Evolutionary conservation across 2,113 vertebrate species (phyloP), one percentile per base, ranked within the genome.

Genomic region (Serinus canaria): DNA sequence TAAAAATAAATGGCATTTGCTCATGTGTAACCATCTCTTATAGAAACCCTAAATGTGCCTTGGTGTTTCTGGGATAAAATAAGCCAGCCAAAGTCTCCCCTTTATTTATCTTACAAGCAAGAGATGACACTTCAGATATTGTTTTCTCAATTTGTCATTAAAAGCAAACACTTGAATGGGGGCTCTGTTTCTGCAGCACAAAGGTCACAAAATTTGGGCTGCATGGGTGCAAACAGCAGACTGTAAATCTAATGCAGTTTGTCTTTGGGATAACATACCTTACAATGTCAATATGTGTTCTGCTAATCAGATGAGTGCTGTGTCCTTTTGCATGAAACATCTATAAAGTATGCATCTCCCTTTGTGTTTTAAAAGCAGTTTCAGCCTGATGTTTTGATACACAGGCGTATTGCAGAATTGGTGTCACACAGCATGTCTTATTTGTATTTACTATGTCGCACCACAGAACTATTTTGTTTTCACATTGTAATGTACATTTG

Each of bases 401-500:
- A 35, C 72, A 84, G 41, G 69, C 10, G 1, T 78, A 74, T 66
- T 95, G 74, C 24, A 83, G 64, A 94, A 95, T 60, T 66, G 39
- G 41, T 83, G 90, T 68, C 13, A 46, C 33, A 33, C 50, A 83
- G 41, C 56, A 53, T 4, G 23, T 81, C 70, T 83, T 96, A 28
- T 92, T 94, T 94, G 77, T 90, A 83, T 92, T 93, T 96, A 53
- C 56, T 60, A 1, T 92, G 19, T 78, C 77, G 22, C 58, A 67
- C 28, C 72, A 69, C 89, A 64, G 89, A 92, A 85, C 69, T 92
- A 41, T 53, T 89, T 78, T 92, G 63, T 92, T 87, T 91, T 83
- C 50, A 82, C 46, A 22, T 30, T 62, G 66, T n/a, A 95, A 93
- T 49, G 69, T 47, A 35, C 68, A 21, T 90, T 95, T 92, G 39